A percentile compares a stretch with the other conserved stretches of the same genome.
These are phyloP conservation scores for Miniopterus natalensis DNA, from an alignment of 2,113 vertebrate genomes.

Conservation along the genomic window DNA sequence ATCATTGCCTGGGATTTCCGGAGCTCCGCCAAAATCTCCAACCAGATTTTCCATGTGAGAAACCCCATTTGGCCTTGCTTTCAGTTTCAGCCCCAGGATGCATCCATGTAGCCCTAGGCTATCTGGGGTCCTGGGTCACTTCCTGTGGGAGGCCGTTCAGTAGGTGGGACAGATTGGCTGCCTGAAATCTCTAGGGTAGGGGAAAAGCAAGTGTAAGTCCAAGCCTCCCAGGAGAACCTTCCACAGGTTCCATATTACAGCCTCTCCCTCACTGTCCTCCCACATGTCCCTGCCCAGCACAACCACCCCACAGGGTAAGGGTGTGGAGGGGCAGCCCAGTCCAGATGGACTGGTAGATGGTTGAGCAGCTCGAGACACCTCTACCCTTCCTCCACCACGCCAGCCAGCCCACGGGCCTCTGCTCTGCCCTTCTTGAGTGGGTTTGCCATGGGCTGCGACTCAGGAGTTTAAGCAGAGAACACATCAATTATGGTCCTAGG, in stretches of 20 bases:
- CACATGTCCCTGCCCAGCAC: fast-evolving
- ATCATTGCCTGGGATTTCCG: constrained; percentile 97
- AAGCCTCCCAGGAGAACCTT: background rate
- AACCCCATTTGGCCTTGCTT: fast-evolving
- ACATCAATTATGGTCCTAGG: background rate
- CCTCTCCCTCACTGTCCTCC: fast-evolving
- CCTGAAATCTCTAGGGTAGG: background rate
- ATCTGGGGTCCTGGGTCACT: background rate
- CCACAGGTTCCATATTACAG: fast-evolving
- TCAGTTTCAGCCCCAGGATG: fast-evolving
- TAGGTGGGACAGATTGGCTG: background rate
- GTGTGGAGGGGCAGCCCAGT: too few relatives aligned
- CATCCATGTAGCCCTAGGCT: background rate
- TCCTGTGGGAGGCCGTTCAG: background rate
- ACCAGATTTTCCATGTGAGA: constrained; percentile 98
- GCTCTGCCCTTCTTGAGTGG: background rate
- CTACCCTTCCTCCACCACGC: background rate
- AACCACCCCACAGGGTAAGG: background rate
- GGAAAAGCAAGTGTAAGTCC: background rate
- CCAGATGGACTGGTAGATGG: background rate
- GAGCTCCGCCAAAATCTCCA: constrained; percentile 96
- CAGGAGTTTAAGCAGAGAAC: background rate
- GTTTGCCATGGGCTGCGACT: background rate
- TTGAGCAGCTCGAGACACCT: background rate
- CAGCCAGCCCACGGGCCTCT: background rate